A percentile compares a stretch with the other conserved stretches of the same genome.
These are phyloP conservation scores for Nyctibius bracteatus DNA, from an alignment of 2,113 vertebrate species.

Conservation along the genomic window DNA sequence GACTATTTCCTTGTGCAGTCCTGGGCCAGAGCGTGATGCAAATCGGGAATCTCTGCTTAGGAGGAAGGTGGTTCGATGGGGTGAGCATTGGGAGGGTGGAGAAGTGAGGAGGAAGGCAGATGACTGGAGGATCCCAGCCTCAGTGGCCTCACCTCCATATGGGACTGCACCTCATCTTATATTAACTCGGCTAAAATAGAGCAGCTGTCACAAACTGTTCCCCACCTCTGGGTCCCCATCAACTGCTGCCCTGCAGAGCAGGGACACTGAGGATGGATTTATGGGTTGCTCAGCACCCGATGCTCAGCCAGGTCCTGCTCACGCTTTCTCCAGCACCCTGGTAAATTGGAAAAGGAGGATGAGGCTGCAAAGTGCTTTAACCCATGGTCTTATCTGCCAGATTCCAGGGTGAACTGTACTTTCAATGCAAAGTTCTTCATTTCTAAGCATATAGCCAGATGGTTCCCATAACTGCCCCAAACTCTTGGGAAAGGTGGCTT, in stretches of 20 bases:
- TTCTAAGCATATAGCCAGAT: neutral
- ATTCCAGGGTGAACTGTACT: neutral
- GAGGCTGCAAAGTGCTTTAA: neutral
- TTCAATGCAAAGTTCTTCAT: neutral
- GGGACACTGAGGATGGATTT: neutral
- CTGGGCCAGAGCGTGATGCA: neutral
- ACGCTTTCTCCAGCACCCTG: accelerated
- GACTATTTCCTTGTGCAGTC: neutral
- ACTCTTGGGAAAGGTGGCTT: neutral
- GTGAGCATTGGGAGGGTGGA: neutral
- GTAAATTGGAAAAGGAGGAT: neutral
- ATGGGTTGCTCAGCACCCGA: neutral
- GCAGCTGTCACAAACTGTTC: neutral
- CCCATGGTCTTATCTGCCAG: neutral
- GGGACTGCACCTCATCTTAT: neutral
- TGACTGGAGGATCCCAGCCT: neutral
- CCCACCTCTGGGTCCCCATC: neutral
- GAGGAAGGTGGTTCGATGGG: neutral
- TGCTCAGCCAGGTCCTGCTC: neutral
- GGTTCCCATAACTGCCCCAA: neutral
- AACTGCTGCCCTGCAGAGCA: neutral
- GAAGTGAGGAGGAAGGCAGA: neutral
- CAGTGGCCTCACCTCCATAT: neutral
- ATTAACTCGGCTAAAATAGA: neutral
- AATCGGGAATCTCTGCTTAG: neutral